Base-by-base conservation (phyloP, 2,113 vertebrate species). In the Emydura subglobosa region DNA sequence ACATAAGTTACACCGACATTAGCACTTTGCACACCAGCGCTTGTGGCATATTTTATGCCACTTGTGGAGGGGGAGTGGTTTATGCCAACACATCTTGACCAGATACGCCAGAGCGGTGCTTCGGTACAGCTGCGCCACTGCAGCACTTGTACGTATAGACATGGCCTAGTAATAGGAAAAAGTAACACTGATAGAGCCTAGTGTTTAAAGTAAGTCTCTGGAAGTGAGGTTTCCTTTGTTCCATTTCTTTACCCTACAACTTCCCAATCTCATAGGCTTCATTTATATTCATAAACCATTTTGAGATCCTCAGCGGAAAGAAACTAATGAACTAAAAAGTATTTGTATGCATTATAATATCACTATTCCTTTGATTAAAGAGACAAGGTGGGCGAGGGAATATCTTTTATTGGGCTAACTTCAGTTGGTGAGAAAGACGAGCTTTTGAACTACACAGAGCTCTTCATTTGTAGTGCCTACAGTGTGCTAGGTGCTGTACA, bases 191-290 rank as follows among this genome's bases (percentile, higher is more conserved):
- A 88, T 87, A 74, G 57, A n/a, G 50, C 51, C 74, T 95, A 3
- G 8, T 81, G 7, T 85, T 88, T 81, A 82, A 86, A 82, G 47
- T 11, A 49, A 25, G 53, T 16, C 79, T 88, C 34, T 11, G 2
- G 74, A 91, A 95, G 42, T 89, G 21, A 7, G 13, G 4, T n/a
- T 3, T 68, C 34, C 34, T 90, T 96, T 81, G 31, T 82, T 93
- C 81, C 2, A 1, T 88, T 4, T 51, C 5, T 92, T 91, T 22
- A 0, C 0, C 12, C 93, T 68, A 16, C 39, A 65, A 1, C 74
- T 47, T 78, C 74, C 24, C 25, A 44, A 7, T 27, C 42, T 44
- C 42, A 24, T 31, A 85, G 47, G 51, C 27, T 5, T 89, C 57
- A 79, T 90, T 79, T 76, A 59, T 55, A 79, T 76, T 39, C 49